Conservation (phyloP, 2,797 vertebrate genomes). For the Dryobates pubescens region DNA sequence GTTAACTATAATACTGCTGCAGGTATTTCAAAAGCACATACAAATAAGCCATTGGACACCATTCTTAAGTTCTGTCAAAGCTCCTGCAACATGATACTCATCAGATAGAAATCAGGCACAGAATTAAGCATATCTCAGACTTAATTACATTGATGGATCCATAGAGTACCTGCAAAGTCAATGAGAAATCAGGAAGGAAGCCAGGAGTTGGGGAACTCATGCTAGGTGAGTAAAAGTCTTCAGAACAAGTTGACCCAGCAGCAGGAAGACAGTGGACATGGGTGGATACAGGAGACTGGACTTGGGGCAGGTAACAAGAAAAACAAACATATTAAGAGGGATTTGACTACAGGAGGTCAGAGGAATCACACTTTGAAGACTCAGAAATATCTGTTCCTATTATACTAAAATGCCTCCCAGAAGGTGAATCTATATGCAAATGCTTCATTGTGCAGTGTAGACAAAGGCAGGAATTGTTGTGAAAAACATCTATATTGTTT, state of each 20-base stretch:
- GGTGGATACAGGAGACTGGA: background rate
- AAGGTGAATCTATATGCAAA: background rate
- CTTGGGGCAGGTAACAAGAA: background rate
- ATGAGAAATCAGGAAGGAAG: background rate
- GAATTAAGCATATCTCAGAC: background rate
- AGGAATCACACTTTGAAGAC: background rate
- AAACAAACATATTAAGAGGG: background rate
- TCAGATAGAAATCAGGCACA: background rate
- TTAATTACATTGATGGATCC: background rate
- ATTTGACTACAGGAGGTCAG: constrained; percentile 5
- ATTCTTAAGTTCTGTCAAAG: background rate
- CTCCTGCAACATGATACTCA: background rate
- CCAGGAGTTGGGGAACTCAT: background rate
- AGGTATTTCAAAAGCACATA: background rate
- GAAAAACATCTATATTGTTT: background rate
- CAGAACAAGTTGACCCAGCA: constrained; percentile 19
- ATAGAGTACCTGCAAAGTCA: background rate
- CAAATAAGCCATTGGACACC: background rate
- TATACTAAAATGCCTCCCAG: background rate
- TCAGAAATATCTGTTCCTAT: background rate
- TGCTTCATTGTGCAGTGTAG: background rate
- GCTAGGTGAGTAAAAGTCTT: background rate
- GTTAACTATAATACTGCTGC: background rate
- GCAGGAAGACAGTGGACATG: background rate
- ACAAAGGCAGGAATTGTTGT: background rate